These are phyloP conservation scores for Euzophera pinguis DNA, from an alignment of 2,888 invertebrate species.

Conservation along the genomic window DNA sequence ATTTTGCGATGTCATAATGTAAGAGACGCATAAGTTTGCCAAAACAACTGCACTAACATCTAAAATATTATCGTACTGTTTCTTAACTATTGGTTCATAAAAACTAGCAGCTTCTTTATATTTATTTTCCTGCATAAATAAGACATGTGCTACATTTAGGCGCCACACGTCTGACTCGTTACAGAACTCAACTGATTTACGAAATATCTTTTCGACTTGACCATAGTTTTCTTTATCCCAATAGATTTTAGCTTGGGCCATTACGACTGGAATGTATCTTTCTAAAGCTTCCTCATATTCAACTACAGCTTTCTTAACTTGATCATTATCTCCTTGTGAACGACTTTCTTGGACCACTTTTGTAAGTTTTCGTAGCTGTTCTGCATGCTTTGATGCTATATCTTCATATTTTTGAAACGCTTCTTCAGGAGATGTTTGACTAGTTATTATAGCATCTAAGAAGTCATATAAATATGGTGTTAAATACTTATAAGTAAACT, in stretches of 20 bases:
- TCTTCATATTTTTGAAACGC: constrained; percentile 98
- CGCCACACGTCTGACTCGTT: constrained; percentile 98
- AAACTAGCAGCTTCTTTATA: constrained; percentile 99
- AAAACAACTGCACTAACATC: constrained; percentile 98
- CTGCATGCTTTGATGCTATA: constrained; percentile 94
- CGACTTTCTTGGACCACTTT: constrained; percentile 97
- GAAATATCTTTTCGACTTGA: constrained; percentile 97
- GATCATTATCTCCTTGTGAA: constrained; percentile 92
- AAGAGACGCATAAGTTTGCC: constrained; percentile 98
- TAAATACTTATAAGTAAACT: constrained; percentile 96
- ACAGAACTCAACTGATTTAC: constrained; percentile 98
- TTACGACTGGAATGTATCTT: constrained; percentile 97
- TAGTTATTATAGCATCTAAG: constrained; percentile 96
- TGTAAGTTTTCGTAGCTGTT: constrained; percentile 92
- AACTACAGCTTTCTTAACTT: constrained; percentile 92
- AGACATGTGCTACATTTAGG: constrained; percentile 97
- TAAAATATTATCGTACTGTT: constrained; percentile 95
- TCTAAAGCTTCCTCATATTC: constrained; percentile 95
- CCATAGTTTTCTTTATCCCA: constrained; percentile 98
- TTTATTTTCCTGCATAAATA: constrained; percentile 99
- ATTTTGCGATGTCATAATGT: constrained; percentile 99
- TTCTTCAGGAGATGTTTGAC: constrained; percentile 97
- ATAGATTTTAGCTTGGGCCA: constrained; percentile 99
- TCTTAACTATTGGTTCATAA: constrained; percentile 98
- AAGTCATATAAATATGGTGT: constrained; percentile 97